phyloP scores from a whole-genome alignment of 2,113 vertebrate species.

The Laterallus jamaicensis region DNA sequence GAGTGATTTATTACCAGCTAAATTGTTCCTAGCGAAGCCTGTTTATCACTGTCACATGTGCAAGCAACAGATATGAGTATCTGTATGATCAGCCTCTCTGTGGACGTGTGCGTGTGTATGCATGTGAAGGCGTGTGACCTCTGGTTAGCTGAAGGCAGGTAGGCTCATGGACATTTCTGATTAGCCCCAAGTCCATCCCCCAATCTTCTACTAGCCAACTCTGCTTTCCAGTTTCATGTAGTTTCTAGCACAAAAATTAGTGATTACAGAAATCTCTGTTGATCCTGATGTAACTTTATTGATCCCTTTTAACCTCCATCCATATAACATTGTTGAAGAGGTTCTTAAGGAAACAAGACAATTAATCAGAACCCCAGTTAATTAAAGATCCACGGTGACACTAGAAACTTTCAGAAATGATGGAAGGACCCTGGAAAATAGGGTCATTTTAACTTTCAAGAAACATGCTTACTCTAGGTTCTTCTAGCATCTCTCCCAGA shows the following conservation, averaged over 20 bases:
- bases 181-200: not conserved
- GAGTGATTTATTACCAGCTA: conserved; percentile 72
- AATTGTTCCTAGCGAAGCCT: conserved; percentile 66
- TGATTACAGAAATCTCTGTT: not conserved
- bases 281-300: not conserved
- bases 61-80: conserved; percentile 48
- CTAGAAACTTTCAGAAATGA: conserved; percentile 6
- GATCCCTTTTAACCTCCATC: conserved; percentile 40
- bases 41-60: conserved; percentile 72
- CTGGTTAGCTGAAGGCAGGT: accelerated
- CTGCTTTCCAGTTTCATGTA: not conserved
- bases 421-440: not conserved
- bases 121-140: not conserved
- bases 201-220: not conserved
- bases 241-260: not conserved
- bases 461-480: not conserved
- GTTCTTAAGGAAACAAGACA: conserved; percentile 24
- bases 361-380: conserved; percentile 48
- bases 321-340: not conserved
- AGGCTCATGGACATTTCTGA: not conserved
- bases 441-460: not conserved
- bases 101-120: not conserved
- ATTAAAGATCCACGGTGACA: conserved; percentile 18
- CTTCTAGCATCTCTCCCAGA: not conserved
- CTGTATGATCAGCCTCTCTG: not conserved